Percentiles rank a stretch among this genome's conserved stretches.
Conservation (phyloP, 2,113 vertebrate species). For the Erythrocebus patas region DNA sequence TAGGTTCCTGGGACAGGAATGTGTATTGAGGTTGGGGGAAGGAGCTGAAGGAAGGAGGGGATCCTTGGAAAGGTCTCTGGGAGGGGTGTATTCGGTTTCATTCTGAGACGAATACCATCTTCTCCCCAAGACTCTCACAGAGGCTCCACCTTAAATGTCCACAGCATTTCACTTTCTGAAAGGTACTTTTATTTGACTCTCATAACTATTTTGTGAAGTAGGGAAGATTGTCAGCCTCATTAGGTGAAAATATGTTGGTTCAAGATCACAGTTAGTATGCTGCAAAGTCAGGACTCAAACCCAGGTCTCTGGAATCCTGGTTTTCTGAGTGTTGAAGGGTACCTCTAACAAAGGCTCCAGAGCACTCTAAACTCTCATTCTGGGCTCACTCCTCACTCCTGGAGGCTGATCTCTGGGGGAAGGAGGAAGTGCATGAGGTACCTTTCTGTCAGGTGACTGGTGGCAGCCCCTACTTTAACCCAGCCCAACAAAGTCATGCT, state of each 20-base stretch:
- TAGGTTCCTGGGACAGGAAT: background rate
- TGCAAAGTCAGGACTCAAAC: background rate
- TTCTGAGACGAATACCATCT: background rate
- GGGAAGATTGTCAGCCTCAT: background rate
- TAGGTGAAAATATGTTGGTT: slow-evolving; percentile 16
- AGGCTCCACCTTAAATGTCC: background rate
- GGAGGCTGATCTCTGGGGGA: background rate
- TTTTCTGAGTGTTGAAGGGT: background rate
- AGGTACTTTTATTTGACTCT: background rate
- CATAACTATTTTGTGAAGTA: slow-evolving; percentile 15
- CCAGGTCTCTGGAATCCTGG: background rate
- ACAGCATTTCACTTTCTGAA: slow-evolving; percentile 1
- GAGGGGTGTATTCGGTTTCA: background rate
- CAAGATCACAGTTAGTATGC: background rate
- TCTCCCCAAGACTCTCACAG: background rate
- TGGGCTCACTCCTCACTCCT: background rate
- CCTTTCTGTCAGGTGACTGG: background rate
- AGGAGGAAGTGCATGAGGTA: background rate
- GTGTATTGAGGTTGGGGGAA: too few relatives aligned
- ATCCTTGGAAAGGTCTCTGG: background rate
- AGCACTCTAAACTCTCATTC: background rate
- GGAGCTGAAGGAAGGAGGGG: background rate
- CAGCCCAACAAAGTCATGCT: background rate
- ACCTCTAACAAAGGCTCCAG: background rate
- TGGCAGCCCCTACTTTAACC: background rate